A percentile compares a stretch with the other conserved stretches of the same genome.
These are phyloP conservation scores for Neoarius graeffei DNA, from an alignment of 2,113 vertebrate species.

Conservation along the genomic window DNA sequence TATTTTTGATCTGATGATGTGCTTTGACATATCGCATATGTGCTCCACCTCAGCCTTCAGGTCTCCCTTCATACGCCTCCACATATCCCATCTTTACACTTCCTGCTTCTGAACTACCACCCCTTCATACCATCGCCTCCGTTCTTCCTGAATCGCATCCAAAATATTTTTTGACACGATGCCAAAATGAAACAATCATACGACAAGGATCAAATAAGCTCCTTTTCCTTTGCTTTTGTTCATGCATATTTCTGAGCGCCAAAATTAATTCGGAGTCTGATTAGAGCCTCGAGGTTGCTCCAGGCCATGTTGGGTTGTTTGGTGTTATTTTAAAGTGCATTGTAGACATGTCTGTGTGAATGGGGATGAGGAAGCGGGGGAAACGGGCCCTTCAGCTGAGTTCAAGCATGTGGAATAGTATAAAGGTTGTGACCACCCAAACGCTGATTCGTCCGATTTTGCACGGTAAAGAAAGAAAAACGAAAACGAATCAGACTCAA, in stretches of 20 bases:
- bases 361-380: background rate
- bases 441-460: background rate
- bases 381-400: background rate
- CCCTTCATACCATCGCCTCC: slow-evolving; percentile 5
- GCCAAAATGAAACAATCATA: slow-evolving; percentile 37
- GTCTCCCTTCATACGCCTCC: slow-evolving; percentile 37
- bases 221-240: slow-evolving; percentile 37
- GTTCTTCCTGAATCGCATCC: background rate
- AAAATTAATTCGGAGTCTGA: slow-evolving; percentile 44
- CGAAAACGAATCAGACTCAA: background rate
- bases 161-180: background rate
- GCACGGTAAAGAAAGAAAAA: background rate
- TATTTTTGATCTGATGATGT: slow-evolving; percentile 24
- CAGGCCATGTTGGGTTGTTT: slow-evolving; percentile 17
- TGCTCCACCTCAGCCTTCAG: slow-evolving; percentile 59
- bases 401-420: background rate
- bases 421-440: background rate
- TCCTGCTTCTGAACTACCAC: slow-evolving; percentile 26
- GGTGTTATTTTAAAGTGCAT: slow-evolving; percentile 16
- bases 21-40: slow-evolving; percentile 48
- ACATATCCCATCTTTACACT: slow-evolving; percentile 58
- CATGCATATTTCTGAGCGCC: slow-evolving; percentile 39
- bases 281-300: slow-evolving; percentile 18
- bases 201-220: slow-evolving; percentile 13
- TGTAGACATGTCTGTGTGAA: background rate